Conservation (phyloP, 2,797 vertebrate species). For the Sternotherus odoratus region DNA sequence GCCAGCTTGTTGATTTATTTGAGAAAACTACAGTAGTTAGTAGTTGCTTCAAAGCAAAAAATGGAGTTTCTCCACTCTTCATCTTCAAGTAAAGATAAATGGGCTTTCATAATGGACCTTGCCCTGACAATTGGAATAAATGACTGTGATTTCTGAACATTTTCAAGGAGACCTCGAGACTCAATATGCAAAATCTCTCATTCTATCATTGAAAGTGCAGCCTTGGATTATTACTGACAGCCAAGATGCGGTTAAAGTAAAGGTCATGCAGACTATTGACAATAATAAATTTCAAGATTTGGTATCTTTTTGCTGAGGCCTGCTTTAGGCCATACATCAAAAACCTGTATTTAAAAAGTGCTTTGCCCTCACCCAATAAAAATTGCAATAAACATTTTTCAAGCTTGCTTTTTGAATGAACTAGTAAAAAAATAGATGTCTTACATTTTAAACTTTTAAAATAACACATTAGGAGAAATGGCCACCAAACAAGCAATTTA, state of each 20-base stretch:
- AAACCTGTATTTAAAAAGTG: conserved; percentile 22
- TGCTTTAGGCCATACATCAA: conserved; percentile 76
- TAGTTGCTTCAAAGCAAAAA: conserved; percentile 79
- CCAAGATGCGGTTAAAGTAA: conserved; percentile 82
- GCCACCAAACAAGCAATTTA: conserved; percentile 13
- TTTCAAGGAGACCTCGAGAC: conserved; percentile 85
- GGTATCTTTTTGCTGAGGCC: conserved; percentile 80
- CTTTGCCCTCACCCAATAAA: conserved; percentile 47
- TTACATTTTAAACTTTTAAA: conserved; percentile 41
- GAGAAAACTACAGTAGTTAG: conserved; percentile 74
- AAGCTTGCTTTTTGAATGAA: conserved; percentile 60
- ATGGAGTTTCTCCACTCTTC: conserved; percentile 78
- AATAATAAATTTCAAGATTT: conserved; percentile 86
- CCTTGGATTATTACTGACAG: conserved; percentile 87
- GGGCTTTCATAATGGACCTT: conserved; percentile 85
- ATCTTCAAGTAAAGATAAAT: conserved; percentile 83
- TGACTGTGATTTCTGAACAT: conserved; percentile 82
- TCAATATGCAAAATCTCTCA: conserved; percentile 85
- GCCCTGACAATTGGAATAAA: conserved; percentile 87
- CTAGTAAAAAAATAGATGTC: background rate
- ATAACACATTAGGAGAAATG: conserved; percentile 29
- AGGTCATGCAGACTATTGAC: conserved; percentile 83
- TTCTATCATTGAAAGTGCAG: conserved; percentile 84
- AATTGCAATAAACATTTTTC: conserved; percentile 60
- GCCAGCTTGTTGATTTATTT: conserved; percentile 72